Evolutionary conservation across 2,797 vertebrate genomes (phyloP), one percentile per base, ranked within the genome.

Genomic region (Limosa lapponica): DNA sequence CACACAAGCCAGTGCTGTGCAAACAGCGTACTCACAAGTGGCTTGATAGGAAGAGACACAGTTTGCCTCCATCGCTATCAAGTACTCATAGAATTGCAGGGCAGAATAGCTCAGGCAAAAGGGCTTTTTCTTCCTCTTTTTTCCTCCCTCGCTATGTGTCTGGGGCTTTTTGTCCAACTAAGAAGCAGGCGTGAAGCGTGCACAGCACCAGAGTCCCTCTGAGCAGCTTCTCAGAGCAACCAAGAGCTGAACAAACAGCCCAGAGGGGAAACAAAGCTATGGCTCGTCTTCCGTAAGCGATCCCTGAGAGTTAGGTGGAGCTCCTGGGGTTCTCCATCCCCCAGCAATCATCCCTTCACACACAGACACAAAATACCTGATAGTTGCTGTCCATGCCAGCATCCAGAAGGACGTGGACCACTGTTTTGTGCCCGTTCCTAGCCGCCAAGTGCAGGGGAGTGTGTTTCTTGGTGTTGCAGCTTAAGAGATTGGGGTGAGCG

Each of bases 321-420:
- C 72, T 75, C 66, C 16, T 6, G 10, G 11, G 66, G 34, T 28
- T 32, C 69, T 34, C 30, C 25, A 2, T 16, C 1, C 19, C 46
- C 77, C 75, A 27, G 61, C 51, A 13, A 34, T 1, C 73, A 36
- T 52, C 37, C 58, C 51, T 49, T 19, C 27, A 5, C 16, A 36
- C 36, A 2, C 49, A 16, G 13, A 15, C 72, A 52, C 80, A 8
- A 43, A 70, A 61, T 97, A 99, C 99, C 99, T 99, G 99, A 41
- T 99, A 99, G 98, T 99, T 99, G 98, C 99, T 99, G 87, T 99
- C 99, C 99, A 99, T 99, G 97, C 99, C 99, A 4, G 99, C 98
- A 16, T 98, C 98, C 81, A 99, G 98, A 88, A 99, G 98, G 84
- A 99, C 99, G 73, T 98, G 98, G 39, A 99, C 99, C 89, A 99